Evolutionary conservation across 2,113 vertebrate genomes (phyloP).

Genomic region (Casuarius casuarius): DNA sequence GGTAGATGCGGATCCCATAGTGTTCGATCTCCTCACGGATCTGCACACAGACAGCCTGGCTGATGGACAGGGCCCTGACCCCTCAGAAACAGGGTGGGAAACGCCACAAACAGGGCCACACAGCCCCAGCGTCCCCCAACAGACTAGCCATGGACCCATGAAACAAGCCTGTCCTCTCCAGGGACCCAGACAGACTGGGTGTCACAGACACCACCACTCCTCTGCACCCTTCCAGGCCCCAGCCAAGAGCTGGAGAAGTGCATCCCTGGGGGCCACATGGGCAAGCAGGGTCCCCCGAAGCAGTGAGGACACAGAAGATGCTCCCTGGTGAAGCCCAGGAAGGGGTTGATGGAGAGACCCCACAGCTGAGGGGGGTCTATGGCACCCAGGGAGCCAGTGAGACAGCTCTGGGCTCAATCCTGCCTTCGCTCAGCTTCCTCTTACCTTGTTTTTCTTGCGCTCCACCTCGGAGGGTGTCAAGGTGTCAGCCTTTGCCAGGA

Average conservation of each 20-base stretch:
- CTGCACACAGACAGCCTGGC: slow-evolving; percentile 66
- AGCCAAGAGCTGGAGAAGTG: background rate
- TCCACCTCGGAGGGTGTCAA: slow-evolving; percentile 91
- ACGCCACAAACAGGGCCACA: background rate
- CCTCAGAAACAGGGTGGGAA: background rate
- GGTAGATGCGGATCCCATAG: slow-evolving; percentile 95
- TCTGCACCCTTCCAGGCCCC: background rate
- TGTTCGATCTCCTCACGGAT: slow-evolving; percentile 94
- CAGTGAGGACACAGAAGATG: rapidly evolving
- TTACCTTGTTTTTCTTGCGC: slow-evolving; percentile 93
- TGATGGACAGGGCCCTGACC: background rate
- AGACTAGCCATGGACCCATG: background rate
- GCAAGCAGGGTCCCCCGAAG: background rate
- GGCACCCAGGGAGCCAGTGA: background rate
- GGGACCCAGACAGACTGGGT: background rate
- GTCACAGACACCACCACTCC: background rate
- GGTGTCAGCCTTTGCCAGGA: slow-evolving; percentile 96
- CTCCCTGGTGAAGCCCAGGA: background rate
- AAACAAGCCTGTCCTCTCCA: background rate
- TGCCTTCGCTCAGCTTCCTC: background rate
- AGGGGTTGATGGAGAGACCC: background rate
- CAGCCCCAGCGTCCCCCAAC: rapidly evolving
- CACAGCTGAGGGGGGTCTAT: rapidly evolving
- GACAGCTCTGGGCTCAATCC: background rate
- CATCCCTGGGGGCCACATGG: rapidly evolving